Conservation (phyloP, 2,113 vertebrate species). For the Spheniscus mendiculus region DNA sequence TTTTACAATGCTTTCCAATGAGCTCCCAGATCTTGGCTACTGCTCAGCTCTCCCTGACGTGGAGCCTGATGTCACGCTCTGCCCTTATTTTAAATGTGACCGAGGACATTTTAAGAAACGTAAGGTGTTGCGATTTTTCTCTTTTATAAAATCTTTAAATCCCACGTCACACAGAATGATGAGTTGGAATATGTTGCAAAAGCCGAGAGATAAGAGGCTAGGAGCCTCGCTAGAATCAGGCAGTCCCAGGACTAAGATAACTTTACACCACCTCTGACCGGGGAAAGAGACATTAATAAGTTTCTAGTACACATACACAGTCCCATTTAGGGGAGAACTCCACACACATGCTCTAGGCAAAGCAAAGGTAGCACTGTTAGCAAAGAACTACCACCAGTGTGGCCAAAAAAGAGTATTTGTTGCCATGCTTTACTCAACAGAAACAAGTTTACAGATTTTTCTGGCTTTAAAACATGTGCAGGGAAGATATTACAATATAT, state of each 20-base stretch:
- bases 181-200: background rate
- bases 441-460: conserved; percentile 32
- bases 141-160: background rate
- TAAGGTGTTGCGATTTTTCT: background rate
- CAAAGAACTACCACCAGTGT: background rate
- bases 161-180: background rate
- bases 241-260: background rate
- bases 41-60: conserved; percentile 28
- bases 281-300: background rate
- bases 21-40: conserved; percentile 46
- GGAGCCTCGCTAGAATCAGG: background rate
- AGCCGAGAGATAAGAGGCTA: background rate
- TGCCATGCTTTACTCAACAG: background rate
- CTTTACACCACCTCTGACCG: background rate
- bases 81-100: conserved; percentile 24
- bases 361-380: background rate
- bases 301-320: background rate
- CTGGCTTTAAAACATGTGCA: conserved; percentile 56
- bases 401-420: background rate
- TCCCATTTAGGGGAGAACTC: background rate
- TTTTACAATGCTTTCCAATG: conserved; percentile 58
- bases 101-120: background rate
- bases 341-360: background rate
- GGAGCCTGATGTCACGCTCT: conserved; percentile 50
- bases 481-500: conserved; percentile 44